Conservation (phyloP, 2,797 vertebrate genomes). For the Falco cherrug region DNA sequence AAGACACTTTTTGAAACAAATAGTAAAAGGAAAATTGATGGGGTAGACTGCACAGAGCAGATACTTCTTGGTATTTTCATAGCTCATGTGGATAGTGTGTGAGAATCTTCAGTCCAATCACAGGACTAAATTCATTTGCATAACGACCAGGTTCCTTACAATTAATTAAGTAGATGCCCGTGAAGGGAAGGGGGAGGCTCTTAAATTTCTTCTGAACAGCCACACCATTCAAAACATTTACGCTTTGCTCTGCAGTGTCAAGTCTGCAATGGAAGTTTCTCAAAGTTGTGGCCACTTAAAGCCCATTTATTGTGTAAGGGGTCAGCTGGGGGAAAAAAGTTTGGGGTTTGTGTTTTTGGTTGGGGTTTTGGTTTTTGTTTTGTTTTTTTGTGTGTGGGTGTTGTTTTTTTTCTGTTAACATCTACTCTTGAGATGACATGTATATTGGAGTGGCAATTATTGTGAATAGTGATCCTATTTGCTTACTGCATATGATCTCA, state of each 20-base stretch:
- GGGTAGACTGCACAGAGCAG: neutral
- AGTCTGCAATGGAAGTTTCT: neutral
- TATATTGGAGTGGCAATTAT: neutral
- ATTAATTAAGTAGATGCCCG: neutral
- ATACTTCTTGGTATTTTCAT: neutral
- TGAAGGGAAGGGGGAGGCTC: neutral
- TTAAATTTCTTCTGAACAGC: neutral
- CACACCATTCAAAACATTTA: neutral
- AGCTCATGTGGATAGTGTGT: neutral
- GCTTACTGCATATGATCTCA: neutral
- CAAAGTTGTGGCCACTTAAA: neutral
- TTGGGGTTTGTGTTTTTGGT: neutral
- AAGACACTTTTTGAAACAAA: neutral
- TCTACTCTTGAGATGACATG: neutral
- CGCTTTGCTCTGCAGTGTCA: neutral
- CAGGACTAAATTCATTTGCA: neutral
- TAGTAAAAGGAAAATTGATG: neutral
- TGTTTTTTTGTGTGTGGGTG: too few relatives aligned
- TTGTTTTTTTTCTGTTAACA: neutral
- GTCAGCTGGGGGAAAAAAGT: neutral
- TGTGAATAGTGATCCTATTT: neutral
- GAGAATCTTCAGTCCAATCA: neutral
- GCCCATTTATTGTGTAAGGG: neutral
- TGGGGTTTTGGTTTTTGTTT: neutral
- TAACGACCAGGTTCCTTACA: neutral